Conservation (phyloP, 2,113 vertebrate species). For the Gasterosteus nipponicus region DNA sequence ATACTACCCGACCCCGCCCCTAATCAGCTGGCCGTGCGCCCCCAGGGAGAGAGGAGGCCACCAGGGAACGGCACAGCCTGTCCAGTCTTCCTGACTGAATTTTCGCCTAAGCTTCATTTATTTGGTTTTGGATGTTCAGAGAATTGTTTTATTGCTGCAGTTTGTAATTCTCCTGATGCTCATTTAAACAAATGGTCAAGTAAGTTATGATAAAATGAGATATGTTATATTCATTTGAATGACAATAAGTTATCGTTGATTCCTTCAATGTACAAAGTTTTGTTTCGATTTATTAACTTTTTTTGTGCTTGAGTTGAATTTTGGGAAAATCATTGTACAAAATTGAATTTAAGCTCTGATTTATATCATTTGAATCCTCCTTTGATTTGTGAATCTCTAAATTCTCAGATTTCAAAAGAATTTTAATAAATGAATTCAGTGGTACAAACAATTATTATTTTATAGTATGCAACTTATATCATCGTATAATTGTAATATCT, state of each 20-base stretch:
- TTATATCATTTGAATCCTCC: not conserved
- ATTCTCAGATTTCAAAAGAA: no score
- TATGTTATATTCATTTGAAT: not conserved
- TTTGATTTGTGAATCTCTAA: not conserved
- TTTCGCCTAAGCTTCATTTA: no score
- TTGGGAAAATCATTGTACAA: not conserved
- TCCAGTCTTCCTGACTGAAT: no score
- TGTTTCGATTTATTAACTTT: not conserved
- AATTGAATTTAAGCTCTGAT: not conserved
- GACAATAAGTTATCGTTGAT: not conserved
- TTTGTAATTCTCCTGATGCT: not conserved
- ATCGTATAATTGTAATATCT: not conserved
- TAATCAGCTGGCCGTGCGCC: no score
- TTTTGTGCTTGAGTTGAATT: not conserved
- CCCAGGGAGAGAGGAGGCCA: no score
- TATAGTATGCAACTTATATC: not conserved
- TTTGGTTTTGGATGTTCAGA: not conserved
- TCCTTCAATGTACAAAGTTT: not conserved
- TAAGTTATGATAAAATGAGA: not conserved
- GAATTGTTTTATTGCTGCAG: not conserved
- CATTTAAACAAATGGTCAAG: not conserved
- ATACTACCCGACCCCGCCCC: no score
- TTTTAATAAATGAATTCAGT: not conserved
- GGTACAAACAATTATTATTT: not conserved
- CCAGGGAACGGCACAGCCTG: no score